Conservation (phyloP, 2,888 invertebrate genomes). For the Lasioglossum vierecki region DNA sequence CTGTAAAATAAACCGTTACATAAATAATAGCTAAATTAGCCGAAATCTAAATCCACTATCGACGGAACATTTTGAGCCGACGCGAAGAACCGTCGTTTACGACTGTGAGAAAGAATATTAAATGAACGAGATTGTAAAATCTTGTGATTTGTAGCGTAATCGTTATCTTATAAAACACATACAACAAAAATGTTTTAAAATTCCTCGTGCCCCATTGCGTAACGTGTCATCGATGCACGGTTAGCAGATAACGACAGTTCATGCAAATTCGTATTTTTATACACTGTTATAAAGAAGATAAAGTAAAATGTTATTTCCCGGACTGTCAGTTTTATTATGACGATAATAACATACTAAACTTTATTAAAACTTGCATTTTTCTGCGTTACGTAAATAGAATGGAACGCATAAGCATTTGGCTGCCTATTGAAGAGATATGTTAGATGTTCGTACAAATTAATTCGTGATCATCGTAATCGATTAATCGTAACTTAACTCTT, state of each 20-base stretch:
- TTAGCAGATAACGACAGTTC: not conserved
- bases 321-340: not conserved
- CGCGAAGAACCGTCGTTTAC: not conserved
- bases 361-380: not conserved
- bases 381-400: not conserved
- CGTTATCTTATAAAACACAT: not conserved
- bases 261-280: not conserved
- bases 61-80: too few species aligned
- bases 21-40: too few species aligned
- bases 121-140: not conserved
- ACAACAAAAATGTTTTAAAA: not conserved
- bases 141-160: not conserved
- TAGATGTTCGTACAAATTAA: not conserved
- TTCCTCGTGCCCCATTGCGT: not conserved
- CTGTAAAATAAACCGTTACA: too few species aligned
- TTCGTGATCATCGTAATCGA: not conserved
- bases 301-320: constrained; percentile 17
- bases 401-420: not conserved
- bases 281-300: not conserved
- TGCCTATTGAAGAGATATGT: not conserved
- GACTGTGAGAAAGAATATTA: not conserved
- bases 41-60: too few species aligned
- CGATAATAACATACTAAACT: not conserved
- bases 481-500: not conserved
- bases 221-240: not conserved